Conservation (phyloP, 1,140 invertebrate species). For the Chionoecetes opilio region DNA sequence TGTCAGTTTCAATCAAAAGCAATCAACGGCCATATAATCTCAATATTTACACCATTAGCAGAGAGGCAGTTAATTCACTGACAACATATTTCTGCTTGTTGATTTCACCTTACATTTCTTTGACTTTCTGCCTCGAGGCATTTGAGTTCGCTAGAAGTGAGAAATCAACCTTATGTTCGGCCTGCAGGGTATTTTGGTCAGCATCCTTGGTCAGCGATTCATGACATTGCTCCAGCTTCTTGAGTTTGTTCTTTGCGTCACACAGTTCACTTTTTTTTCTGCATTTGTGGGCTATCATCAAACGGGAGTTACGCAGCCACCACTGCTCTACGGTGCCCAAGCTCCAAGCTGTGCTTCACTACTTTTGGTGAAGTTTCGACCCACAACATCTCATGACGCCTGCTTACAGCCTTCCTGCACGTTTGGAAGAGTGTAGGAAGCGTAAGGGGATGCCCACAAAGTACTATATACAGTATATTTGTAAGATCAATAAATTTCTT, state of each 20-base stretch:
- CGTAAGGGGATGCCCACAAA: too few relatives aligned
- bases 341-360: too few relatives aligned
- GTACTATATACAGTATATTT: too few relatives aligned
- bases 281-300: too few relatives aligned
- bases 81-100: conserved; percentile 48
- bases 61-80: background rate
- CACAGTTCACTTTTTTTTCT: background rate
- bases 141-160: conserved; percentile 6
- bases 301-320: too few relatives aligned
- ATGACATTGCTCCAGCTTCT: background rate
- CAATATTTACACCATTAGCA: background rate
- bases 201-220: conserved; percentile 17
- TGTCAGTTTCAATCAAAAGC: background rate
- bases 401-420: too few relatives aligned
- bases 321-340: too few relatives aligned
- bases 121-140: background rate
- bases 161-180: background rate
- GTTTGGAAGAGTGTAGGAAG: too few relatives aligned
- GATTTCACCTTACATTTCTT: background rate
- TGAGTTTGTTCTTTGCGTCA: conserved; percentile 5
- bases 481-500: too few relatives aligned
- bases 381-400: too few relatives aligned
- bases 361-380: too few relatives aligned
- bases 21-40: background rate
- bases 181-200: background rate